These are phyloP conservation scores for Poecilia wingei DNA, from an alignment of 2,797 vertebrate genomes.

Conservation along the genomic window DNA sequence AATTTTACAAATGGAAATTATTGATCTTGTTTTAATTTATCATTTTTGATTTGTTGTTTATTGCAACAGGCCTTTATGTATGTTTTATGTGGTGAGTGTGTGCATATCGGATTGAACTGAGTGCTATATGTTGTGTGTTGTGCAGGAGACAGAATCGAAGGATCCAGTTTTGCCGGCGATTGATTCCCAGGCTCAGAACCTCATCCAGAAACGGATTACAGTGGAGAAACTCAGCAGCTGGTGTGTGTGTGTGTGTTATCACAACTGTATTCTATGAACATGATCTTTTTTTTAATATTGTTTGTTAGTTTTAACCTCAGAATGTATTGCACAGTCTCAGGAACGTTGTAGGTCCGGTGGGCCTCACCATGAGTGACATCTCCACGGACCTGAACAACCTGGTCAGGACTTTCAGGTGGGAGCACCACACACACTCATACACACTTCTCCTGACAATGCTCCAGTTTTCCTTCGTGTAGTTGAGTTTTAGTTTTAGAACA, in stretches of 20 bases:
- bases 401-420: slow-evolving; percentile 83
- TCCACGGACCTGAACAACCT: slow-evolving; percentile 76
- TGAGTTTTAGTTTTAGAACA: neutral
- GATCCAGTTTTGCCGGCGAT: slow-evolving; percentile 68
- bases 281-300: neutral
- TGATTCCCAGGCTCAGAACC: slow-evolving; percentile 75
- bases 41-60: no score
- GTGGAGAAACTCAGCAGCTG: slow-evolving; percentile 80
- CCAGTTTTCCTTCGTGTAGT: no score
- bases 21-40: no score
- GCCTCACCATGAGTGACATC: slow-evolving; percentile 76
- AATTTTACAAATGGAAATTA: no score
- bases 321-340: slow-evolving; percentile 50
- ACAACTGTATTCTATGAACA: neutral
- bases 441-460: neutral
- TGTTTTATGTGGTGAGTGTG: neutral
- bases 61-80: neutral
- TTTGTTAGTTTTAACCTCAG: neutral
- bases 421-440: neutral
- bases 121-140: neutral
- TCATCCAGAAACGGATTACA: slow-evolving; percentile 81
- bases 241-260: neutral
- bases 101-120: neutral
- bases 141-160: slow-evolving; percentile 14
- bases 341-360: slow-evolving; percentile 73